These are phyloP conservation scores for Echinometra lucunter DNA, from an alignment of 53 echinoderm and acorn worm species.

Conservation along the genomic window DNA sequence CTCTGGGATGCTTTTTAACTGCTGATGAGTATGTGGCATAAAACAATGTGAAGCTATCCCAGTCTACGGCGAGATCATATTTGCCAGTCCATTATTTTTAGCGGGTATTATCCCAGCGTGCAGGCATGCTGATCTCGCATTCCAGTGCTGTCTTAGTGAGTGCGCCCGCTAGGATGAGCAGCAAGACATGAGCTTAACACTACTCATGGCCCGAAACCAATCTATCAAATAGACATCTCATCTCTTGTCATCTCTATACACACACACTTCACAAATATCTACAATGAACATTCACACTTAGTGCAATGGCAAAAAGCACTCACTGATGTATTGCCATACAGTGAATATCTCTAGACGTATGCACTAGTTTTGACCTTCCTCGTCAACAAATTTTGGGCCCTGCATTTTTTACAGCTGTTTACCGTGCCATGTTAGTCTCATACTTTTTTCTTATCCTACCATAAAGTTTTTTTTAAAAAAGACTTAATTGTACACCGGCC, in stretches of 20 bases:
- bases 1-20: not conserved
- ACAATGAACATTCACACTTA: not conserved
- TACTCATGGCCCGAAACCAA: not conserved
- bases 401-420: not conserved
- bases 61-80: not conserved
- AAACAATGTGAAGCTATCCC: slow-evolving; percentile 7
- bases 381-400: no score
- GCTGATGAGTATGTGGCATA: not conserved
- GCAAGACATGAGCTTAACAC: slow-evolving; percentile 13
- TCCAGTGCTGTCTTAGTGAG: slow-evolving; percentile 3
- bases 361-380: no score
- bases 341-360: not conserved
- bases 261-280: not conserved
- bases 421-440: not conserved
- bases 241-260: not conserved
- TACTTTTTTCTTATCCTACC: not conserved
- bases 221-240: slow-evolving; percentile 4
- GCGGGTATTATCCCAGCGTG: slow-evolving; percentile 54
- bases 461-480: no score
- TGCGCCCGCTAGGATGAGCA: slow-evolving; percentile 20
- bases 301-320: not conserved
- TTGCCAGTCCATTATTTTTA: slow-evolving; percentile 18
- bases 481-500: no score
- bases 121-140: slow-evolving; percentile 17
- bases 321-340: not conserved